Percentiles rank a stretch among this genome's conserved stretches.
These are phyloP conservation scores for Numenius phaeopus DNA, from an alignment of 2,797 vertebrate genomes.

Conservation along the genomic window DNA sequence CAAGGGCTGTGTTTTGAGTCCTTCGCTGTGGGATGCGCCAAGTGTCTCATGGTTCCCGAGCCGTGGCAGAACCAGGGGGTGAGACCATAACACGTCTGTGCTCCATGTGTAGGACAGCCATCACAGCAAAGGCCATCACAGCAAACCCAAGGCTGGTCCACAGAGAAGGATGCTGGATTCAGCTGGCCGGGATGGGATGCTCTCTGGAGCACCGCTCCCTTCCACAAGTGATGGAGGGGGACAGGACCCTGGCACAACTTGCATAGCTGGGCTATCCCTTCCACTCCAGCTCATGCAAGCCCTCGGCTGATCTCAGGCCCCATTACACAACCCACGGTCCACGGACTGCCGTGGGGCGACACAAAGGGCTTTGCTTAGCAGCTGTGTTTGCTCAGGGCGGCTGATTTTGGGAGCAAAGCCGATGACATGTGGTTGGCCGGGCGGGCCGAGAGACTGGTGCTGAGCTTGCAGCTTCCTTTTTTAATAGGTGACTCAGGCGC, in stretches of 20 bases:
- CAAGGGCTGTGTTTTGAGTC: background rate
- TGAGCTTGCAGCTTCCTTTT: slow-evolving; percentile 79
- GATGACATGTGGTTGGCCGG: slow-evolving; percentile 70
- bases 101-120: background rate
- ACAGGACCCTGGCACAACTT: background rate
- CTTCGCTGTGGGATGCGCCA: accelerated
- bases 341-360: background rate
- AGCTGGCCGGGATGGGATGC: accelerated
- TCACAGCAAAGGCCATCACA: accelerated
- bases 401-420: slow-evolving; percentile 69
- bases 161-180: accelerated
- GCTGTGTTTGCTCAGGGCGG: slow-evolving; percentile 66
- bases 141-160: background rate
- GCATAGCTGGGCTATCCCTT: background rate
- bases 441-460: slow-evolving; percentile 42
- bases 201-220: accelerated
- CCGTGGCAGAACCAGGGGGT: accelerated
- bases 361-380: slow-evolving; percentile 73
- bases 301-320: background rate
- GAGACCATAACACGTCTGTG: accelerated
- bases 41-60: accelerated
- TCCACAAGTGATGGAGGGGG: accelerated
- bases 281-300: accelerated
- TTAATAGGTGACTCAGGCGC: slow-evolving; percentile 54
- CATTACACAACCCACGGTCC: background rate